phyloP scores from a whole-genome alignment of 2,113 vertebrate genomes.

The Cheirogaleus medius region DNA sequence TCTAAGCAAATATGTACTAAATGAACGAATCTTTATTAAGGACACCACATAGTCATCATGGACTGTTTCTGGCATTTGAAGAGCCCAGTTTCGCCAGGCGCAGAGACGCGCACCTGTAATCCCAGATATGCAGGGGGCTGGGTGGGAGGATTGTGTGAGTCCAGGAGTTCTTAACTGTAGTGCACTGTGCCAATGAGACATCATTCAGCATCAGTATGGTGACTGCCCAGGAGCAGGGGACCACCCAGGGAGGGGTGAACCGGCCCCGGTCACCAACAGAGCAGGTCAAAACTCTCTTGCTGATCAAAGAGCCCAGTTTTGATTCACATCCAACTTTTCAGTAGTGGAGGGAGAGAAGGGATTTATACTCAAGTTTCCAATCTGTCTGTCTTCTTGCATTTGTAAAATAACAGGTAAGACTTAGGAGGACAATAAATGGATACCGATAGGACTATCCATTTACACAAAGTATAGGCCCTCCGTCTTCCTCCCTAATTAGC shows the following conservation, averaged over 20 bases:
- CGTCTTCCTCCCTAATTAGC: background rate
- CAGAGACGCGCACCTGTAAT: no score
- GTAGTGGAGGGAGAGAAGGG: background rate
- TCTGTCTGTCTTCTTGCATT: background rate
- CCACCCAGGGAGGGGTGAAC: no score
- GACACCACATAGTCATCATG: no score
- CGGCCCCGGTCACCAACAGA: no score
- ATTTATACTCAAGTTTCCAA: background rate
- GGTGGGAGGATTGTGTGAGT: no score
- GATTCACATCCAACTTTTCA: background rate
- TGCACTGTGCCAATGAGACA: no score
- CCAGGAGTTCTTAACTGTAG: no score
- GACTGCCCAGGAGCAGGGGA: no score
- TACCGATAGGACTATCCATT: background rate
- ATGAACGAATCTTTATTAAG: background rate
- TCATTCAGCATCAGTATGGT: no score
- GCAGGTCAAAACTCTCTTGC: no score
- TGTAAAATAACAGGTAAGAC: background rate
- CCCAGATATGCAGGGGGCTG: no score
- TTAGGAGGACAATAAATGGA: background rate
- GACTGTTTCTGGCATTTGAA: background rate
- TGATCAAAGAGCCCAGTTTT: background rate
- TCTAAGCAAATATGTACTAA: background rate
- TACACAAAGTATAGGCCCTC: background rate
- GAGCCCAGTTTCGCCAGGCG: background rate